phyloP scores from a whole-genome alignment of 2,797 vertebrate genomes.

The Lacerta viridis region DNA sequence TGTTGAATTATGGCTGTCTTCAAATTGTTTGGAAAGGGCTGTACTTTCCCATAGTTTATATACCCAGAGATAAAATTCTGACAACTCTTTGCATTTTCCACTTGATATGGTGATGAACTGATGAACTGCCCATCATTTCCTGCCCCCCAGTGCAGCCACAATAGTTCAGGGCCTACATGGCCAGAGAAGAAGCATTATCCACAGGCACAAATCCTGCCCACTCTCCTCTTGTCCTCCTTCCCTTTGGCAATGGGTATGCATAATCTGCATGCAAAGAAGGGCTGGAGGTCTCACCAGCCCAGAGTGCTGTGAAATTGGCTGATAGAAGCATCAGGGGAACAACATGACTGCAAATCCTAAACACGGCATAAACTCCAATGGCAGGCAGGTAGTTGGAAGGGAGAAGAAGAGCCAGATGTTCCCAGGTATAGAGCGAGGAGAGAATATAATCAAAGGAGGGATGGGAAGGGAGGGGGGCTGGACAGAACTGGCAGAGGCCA shows the following conservation, averaged over 20 bases:
- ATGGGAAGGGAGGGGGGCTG: not conserved
- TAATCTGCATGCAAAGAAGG: slow-evolving; percentile 56
- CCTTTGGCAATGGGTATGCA: slow-evolving; percentile 3
- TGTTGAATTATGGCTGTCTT: not conserved
- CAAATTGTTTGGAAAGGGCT: slow-evolving; percentile 24
- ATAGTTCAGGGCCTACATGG: not conserved
- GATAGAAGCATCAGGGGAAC: slow-evolving; percentile 41
- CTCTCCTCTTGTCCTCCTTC: slow-evolving; percentile 12
- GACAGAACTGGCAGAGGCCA: too few relatives aligned
- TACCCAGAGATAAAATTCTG: not conserved
- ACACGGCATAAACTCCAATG: slow-evolving; percentile 22
- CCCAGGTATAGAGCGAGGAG: too few relatives aligned
- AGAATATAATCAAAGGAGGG: not conserved
- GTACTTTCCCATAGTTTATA: not conserved
- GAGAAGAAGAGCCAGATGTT: not conserved
- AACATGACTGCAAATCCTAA: slow-evolving; percentile 65
- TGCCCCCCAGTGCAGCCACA: fast-evolving
- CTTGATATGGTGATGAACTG: not conserved
- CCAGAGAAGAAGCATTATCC: slow-evolving; percentile 25
- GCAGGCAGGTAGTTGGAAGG: slow-evolving; percentile 20
- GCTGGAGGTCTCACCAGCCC: slow-evolving; percentile 45
- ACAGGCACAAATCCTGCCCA: slow-evolving; percentile 20
- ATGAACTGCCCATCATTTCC: not conserved
- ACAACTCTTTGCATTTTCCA: not conserved
- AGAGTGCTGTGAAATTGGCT: slow-evolving; percentile 64